Conservation (phyloP, 2,888 invertebrate species). For the Diaphora mendica region DNA sequence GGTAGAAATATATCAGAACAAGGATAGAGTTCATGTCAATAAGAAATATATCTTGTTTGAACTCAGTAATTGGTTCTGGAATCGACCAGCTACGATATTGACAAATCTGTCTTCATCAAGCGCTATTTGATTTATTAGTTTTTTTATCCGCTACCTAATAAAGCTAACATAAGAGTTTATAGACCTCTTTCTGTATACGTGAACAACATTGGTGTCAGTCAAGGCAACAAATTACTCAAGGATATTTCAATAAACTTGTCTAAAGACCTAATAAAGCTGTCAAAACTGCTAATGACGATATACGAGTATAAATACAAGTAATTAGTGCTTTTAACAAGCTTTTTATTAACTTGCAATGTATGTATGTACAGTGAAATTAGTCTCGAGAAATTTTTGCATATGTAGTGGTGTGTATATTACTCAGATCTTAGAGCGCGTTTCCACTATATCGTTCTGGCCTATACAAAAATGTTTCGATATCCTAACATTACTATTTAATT, state of each 20-base stretch:
- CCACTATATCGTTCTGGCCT: too few relatives aligned
- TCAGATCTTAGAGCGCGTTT: too few relatives aligned
- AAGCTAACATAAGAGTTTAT: not conserved
- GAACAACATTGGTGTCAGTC: not conserved
- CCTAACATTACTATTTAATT: too few relatives aligned
- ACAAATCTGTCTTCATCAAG: constrained; percentile 62
- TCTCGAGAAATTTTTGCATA: too few relatives aligned
- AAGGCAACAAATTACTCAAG: not conserved
- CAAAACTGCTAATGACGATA: not conserved
- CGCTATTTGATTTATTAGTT: constrained; percentile 63
- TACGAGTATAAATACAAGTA: too few relatives aligned
- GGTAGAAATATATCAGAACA: constrained; percentile 41
- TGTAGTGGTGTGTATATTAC: too few relatives aligned
- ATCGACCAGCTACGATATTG: constrained; percentile 58
- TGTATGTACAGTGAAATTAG: too few relatives aligned
- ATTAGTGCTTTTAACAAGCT: too few relatives aligned
- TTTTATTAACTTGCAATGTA: too few relatives aligned
- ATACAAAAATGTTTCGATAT: too few relatives aligned
- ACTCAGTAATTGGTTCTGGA: constrained; percentile 68
- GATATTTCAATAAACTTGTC: not conserved
- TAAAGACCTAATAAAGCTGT: not conserved
- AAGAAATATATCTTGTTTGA: constrained; percentile 65
- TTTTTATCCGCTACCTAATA: constrained; percentile 16
- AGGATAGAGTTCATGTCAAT: constrained; percentile 42
- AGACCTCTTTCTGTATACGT: not conserved